phyloP scores from a whole-genome alignment of 1,140 invertebrate genomes.

The Temnothorax longispinosus region DNA sequence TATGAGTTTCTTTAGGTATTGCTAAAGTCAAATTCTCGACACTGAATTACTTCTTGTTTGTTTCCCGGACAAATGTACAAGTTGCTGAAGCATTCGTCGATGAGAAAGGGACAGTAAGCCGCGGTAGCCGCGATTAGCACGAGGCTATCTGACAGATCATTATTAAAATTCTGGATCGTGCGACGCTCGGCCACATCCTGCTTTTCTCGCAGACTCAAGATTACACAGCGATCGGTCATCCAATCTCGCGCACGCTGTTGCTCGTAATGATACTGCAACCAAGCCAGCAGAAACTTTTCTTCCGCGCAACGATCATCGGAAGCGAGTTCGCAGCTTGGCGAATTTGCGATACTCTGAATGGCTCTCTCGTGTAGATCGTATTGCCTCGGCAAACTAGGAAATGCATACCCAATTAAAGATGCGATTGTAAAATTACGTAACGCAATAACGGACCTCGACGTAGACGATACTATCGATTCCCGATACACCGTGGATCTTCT shows the following conservation, averaged over 20 bases:
- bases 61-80: conserved; percentile 75
- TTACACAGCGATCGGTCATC: conserved; percentile 50
- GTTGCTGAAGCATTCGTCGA: conserved; percentile 73
- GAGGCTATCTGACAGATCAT: conserved; percentile 79
- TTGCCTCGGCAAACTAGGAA: conserved; percentile 3
- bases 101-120: conserved; percentile 82
- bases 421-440: conserved; percentile 2
- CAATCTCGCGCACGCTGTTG: conserved; percentile 62
- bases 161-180: conserved; percentile 73
- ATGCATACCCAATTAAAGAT: not conserved
- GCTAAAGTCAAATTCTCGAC: not conserved
- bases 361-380: not conserved
- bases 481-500: conserved; percentile 1
- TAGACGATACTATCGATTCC: not conserved
- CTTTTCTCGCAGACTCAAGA: conserved; percentile 52
- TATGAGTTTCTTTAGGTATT: not conserved
- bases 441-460: conserved; percentile 15
- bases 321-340: not conserved
- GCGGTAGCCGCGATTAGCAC: conserved; percentile 79
- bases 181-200: conserved; percentile 33
- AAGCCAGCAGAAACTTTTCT: conserved; percentile 69
- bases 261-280: conserved; percentile 73
- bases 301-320: not conserved
- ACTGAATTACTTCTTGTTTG: conserved; percentile 72
- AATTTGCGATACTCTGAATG: not conserved